These are phyloP conservation scores for Cyphomyrus plagiostoma DNA, from an alignment of 2,113 vertebrate species.

Conservation along the genomic window DNA sequence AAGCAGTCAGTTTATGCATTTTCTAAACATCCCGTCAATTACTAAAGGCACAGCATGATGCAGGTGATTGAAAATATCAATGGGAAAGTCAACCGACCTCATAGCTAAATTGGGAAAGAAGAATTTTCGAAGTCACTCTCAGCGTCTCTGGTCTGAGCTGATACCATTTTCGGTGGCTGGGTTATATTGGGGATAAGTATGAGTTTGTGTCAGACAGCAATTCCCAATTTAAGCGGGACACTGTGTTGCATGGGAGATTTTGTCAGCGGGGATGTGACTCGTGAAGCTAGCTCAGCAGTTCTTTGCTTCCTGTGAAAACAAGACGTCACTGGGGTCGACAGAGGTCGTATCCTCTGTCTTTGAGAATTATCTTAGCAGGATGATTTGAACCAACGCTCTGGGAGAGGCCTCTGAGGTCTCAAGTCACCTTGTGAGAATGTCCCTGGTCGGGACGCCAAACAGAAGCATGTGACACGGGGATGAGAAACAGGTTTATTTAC, in stretches of 20 bases:
- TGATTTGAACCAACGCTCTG: not conserved
- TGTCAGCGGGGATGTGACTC: not conserved
- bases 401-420: not conserved
- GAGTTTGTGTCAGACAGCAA: conserved; percentile 7
- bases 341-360: not conserved
- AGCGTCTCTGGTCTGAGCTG: not conserved
- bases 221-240: not conserved
- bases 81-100: not conserved
- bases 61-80: not conserved
- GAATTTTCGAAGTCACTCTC: not conserved
- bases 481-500: not conserved
- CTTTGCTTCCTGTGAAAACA: not conserved
- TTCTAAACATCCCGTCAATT: not conserved
- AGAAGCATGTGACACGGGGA: not conserved
- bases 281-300: not conserved
- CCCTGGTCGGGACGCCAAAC: not conserved
- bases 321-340: not conserved
- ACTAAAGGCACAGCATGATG: not conserved
- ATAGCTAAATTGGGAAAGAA: not conserved
- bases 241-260: not conserved
- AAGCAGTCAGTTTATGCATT: not conserved
- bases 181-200: conserved; percentile 6
- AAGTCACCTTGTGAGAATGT: not conserved
- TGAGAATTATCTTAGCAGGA: not conserved
- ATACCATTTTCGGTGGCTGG: not conserved